Base-by-base conservation (phyloP, 2,888 invertebrate genomes). In the Subacronicta megacephala region DNA sequence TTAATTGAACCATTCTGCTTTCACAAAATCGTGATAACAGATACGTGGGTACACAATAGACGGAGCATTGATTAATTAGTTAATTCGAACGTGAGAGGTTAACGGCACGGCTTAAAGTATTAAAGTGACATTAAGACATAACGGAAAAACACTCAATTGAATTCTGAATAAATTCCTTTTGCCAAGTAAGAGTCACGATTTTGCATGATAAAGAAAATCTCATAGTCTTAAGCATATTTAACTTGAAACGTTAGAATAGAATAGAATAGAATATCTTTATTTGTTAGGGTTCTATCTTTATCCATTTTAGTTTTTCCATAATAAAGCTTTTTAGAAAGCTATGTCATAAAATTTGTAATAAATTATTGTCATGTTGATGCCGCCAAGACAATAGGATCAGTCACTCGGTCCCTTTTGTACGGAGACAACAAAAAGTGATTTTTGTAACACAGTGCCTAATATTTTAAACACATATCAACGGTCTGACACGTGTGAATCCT, bases 31-130 rank as follows among this genome's bases (percentile, higher is more conserved):
- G 58, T 75, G 74, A 75, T 69, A 75, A 75, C 66, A 76, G 67
- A 72, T 64, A 62, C 20, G 49, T 60, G 62, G 63, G 67, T 61
- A 75, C 51, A 75, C 55, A 65, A 63, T 60, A 66, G 55, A 68
- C 63, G 59, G 63, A 75, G 60, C 75, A 80, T 77, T 62, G 72
- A 78, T 80, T 82, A 81, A 83, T 80, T 82, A 78, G 82, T 72
- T 76, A 77, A 80, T 81, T 80, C 78, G 69, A 77, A 71, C 65
- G 77, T 55, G 55, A 82, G 79, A 83, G 81, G 85, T 82, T 85
- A 85, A 85, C 80, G 81, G 80, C 55, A 64, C 37, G 9, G 38
- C 15, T 80, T 43, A 58, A 74, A 78, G 65, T 56, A 72, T 72
- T 76, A 18, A 54, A 70, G 46, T 66, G 57, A 31, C 38, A 60